Evolutionary conservation across 2,888 invertebrate species (phyloP).

Genomic region (Eucriotettix oculatus): DNA sequence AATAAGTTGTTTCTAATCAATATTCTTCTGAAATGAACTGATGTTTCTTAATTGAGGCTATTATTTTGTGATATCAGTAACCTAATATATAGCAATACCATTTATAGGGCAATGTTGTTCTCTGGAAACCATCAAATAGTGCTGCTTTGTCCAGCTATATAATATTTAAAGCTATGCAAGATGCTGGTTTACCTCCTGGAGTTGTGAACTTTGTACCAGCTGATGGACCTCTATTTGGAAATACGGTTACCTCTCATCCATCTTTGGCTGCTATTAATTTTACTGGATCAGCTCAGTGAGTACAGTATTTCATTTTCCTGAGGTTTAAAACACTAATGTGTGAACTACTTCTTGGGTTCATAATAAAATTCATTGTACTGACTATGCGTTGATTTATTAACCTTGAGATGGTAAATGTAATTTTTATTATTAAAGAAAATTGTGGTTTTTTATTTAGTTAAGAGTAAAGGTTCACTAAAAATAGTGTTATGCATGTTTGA

Average conservation of each 20-base stretch:
- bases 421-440: no score
- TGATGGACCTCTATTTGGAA: constrained; percentile 90
- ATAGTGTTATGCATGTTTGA: no score
- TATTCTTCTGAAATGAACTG: no score
- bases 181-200: constrained; percentile 91
- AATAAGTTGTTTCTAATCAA: no score
- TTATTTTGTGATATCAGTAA: constrained; percentile 3
- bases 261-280: constrained; percentile 90
- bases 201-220: constrained; percentile 95
- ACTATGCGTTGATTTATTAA: no score
- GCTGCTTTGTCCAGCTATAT: constrained; percentile 90
- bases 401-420: no score
- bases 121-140: constrained; percentile 99
- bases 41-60: no score
- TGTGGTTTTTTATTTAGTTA: no score
- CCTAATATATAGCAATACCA: not conserved
- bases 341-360: no score
- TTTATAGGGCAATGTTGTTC: constrained; percentile 76
- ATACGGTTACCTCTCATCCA: constrained; percentile 69
- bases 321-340: no score
- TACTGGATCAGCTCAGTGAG: constrained; percentile 88
- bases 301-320: constrained; percentile 6
- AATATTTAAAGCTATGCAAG: constrained; percentile 81
- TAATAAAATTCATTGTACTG: no score
- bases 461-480: no score